Evolutionary conservation across 2,888 invertebrate genomes (phyloP), one percentile per base, ranked within the genome.

Genomic region (Omphaloscelis lunosa): DNA sequence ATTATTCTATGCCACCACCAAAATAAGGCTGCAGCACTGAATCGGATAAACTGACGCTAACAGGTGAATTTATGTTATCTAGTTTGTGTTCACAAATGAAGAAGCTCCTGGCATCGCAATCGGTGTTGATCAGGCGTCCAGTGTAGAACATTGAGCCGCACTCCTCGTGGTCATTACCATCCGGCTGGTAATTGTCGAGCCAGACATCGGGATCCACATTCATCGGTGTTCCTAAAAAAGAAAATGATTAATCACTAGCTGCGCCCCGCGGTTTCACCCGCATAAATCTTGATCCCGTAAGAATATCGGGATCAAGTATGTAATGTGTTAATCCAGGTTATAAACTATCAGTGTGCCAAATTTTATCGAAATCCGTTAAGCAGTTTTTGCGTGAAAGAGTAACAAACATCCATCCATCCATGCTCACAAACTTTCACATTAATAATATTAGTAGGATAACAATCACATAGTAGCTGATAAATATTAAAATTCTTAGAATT

Each of bases 71-170:
- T 9, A 20, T 11, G 9, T 45, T 34, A 27, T 62, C n/a, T n/a
- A 56, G 29, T 41, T 95, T 94, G 72, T 93, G 93, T 88, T 96
- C 95, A 77, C 96, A 95, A 70, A 96, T 93, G 79, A 94, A 96
- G 88, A 94, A 93, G 80, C 92, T 89, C 20, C 85, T 90, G 1
- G 78, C 84, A 0, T 86, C 80, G 66, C 95, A 96, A 27, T 85
- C 85, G 15, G 94, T 88, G 79, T 94, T 94, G 75, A 94, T 94
- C 1, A 95, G 88, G 0, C 88, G 84, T 4, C 95, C 95, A 56
- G 90, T 89, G 88, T 91, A 94, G 85, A 94, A 95, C 94, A 95
- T 95, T 9, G 94, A 92, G 17, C 95, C 77, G 41, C 77, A 78
- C 48, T 72, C 77, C 11, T 63, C 79, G 15, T 72, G 20, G 56